A percentile compares a stretch with the other conserved stretches of the same genome.
These are phyloP conservation scores for Rambutsinella grinnellia DNA, from an alignment of 2,888 invertebrate species.

Conservation along the genomic window DNA sequence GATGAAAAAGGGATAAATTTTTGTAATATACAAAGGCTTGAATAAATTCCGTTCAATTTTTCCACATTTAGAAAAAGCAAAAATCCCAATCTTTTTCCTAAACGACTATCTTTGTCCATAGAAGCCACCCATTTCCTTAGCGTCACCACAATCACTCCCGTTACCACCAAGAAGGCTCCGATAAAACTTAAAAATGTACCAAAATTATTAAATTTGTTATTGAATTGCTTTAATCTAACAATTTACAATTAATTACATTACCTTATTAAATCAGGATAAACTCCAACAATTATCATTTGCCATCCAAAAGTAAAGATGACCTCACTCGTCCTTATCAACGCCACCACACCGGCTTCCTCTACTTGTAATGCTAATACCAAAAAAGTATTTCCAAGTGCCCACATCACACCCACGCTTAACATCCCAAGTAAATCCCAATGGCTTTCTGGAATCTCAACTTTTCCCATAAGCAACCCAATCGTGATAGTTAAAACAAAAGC, in stretches of 20 bases:
- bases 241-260: neutral
- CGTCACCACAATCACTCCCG: conserved; percentile 31
- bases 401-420: conserved; percentile 35
- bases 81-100: conserved; percentile 47
- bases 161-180: conserved; percentile 30
- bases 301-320: conserved; percentile 93
- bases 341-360: conserved; percentile 92
- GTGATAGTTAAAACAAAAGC: conserved; percentile 23
- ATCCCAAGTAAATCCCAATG: conserved; percentile 34
- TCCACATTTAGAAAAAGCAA: too few relatives aligned
- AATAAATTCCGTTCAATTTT: too few relatives aligned
- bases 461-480: conserved; percentile 19
- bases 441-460: conserved; percentile 12
- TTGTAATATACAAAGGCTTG: too few relatives aligned
- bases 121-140: conserved; percentile 71
- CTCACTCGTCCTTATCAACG: conserved; percentile 89
- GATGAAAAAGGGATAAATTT: too few relatives aligned
- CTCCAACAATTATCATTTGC: conserved; percentile 72
- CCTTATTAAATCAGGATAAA: conserved; percentile 57
- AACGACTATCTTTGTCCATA: conserved; percentile 70
- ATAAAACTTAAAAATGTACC: conserved; percentile 17
- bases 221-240: neutral
- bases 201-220: neutral
- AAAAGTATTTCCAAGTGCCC: conserved; percentile 80
- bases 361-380: conserved; percentile 86